Evolutionary conservation across 2,888 invertebrate genomes (phyloP).

Genomic region (Tribolium freemani): DNA sequence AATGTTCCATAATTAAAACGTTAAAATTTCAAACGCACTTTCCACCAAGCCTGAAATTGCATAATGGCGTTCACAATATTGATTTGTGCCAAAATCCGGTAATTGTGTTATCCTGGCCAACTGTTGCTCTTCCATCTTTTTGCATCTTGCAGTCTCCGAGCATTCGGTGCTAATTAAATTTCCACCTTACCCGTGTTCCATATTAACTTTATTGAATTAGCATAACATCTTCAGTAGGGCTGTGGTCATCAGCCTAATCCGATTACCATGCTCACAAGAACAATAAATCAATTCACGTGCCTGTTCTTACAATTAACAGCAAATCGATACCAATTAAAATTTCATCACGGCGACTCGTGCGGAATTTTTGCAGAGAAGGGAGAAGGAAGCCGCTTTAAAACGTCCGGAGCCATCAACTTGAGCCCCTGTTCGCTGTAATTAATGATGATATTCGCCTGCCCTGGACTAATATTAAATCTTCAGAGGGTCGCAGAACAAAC

Average conservation of each 20-base stretch:
- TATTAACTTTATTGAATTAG: conserved; percentile 64
- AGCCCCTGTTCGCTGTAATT: conserved; percentile 8
- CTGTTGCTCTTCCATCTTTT: conserved; percentile 35
- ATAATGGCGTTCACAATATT: neutral
- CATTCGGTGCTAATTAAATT: conserved; percentile 58
- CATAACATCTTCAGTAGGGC: conserved; percentile 59
- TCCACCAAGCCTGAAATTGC: conserved; percentile 9
- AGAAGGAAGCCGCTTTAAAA: conserved; percentile 7
- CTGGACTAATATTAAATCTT: neutral
- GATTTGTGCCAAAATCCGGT: neutral
- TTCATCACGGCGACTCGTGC: conserved; percentile 30
- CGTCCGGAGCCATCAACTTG: conserved; percentile 13
- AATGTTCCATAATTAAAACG: conserved; percentile 13
- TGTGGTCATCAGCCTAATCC: conserved; percentile 51
- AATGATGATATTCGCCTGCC: conserved; percentile 17
- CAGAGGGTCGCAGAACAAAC: neutral
- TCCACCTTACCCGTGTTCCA: conserved; percentile 62
- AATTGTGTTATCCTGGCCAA: conserved; percentile 3
- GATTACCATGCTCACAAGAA: conserved; percentile 43
- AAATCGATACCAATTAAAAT: conserved; percentile 42
- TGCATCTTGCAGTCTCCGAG: conserved; percentile 28
- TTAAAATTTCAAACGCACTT: conserved; percentile 26
- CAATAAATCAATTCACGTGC: conserved; percentile 46
- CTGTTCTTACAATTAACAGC: conserved; percentile 37
- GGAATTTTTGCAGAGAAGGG: conserved; percentile 6